Conservation (phyloP, 1,140 invertebrate species). For the Himalopsyche phryganea region DNA sequence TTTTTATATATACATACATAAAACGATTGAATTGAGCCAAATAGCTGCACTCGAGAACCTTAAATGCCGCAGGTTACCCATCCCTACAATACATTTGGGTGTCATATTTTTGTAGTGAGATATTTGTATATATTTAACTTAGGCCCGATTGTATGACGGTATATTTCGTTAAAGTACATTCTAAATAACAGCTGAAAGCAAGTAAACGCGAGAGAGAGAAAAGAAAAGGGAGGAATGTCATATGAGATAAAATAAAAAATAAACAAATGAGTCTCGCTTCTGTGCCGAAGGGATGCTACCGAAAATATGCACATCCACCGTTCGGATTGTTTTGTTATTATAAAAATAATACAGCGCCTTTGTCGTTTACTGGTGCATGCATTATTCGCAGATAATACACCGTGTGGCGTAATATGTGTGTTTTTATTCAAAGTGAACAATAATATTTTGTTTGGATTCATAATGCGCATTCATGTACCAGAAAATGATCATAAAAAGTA, state of each 20-base stretch:
- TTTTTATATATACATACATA: too few relatives aligned
- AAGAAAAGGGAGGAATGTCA: constrained; percentile 12
- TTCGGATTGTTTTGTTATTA: constrained; percentile 33
- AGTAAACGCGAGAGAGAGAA: too few relatives aligned
- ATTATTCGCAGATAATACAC: constrained; percentile 32
- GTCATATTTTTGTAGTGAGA: too few relatives aligned
- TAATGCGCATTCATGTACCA: too few relatives aligned
- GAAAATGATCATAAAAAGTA: too few relatives aligned
- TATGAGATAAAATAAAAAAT: constrained; percentile 3
- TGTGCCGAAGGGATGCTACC: constrained; percentile 11
- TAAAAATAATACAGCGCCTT: constrained; percentile 28
- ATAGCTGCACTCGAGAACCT: too few relatives aligned
- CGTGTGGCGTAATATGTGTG: constrained; percentile 20
- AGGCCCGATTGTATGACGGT: too few relatives aligned
- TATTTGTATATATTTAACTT: too few relatives aligned
- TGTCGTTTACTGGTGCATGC: constrained; percentile 34
- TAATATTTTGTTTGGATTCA: background rate
- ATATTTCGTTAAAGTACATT: background rate
- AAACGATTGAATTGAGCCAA: too few relatives aligned
- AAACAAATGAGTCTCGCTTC: constrained; percentile 18
- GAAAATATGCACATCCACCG: constrained; percentile 27
- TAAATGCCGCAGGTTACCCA: too few relatives aligned
- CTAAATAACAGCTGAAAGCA: too few relatives aligned
- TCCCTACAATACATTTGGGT: too few relatives aligned
- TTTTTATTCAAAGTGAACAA: constrained; percentile 20